Evolutionary conservation across 2,113 vertebrate species (phyloP).

Genomic region (Coracopsis vasa): DNA sequence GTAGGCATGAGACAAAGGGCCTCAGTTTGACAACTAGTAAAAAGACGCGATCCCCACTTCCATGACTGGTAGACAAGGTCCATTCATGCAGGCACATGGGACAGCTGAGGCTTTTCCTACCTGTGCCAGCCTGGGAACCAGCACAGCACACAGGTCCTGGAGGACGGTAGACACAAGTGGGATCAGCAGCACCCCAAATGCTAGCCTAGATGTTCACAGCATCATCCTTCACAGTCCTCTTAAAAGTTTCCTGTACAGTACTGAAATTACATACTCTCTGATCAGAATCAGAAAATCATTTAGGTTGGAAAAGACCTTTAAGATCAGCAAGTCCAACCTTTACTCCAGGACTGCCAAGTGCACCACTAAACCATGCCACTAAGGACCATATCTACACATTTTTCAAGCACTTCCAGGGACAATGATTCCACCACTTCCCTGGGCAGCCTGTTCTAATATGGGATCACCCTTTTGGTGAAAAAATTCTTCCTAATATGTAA

Average conservation of each 20-base stretch:
- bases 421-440: background rate
- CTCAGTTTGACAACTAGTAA: background rate
- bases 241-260: background rate
- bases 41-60: background rate
- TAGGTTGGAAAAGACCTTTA: background rate
- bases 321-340: background rate
- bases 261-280: background rate
- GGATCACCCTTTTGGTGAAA: background rate
- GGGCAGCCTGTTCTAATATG: background rate
- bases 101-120: background rate
- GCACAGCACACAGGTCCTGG: rapidly evolving
- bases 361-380: background rate
- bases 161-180: background rate
- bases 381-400: background rate
- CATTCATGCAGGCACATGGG: background rate
- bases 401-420: background rate
- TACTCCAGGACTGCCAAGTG: background rate
- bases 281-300: background rate
- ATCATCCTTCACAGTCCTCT: background rate
- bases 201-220: background rate
- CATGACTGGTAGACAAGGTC: background rate
- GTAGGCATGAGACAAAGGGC: background rate
- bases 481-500: background rate
- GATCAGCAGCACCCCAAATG: background rate
- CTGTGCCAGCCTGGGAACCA: background rate